Percentiles rank a stretch among this genome's conserved stretches.
These are phyloP conservation scores for Bombus waltoni DNA, from an alignment of 1,140 invertebrate species.

Conservation along the genomic window DNA sequence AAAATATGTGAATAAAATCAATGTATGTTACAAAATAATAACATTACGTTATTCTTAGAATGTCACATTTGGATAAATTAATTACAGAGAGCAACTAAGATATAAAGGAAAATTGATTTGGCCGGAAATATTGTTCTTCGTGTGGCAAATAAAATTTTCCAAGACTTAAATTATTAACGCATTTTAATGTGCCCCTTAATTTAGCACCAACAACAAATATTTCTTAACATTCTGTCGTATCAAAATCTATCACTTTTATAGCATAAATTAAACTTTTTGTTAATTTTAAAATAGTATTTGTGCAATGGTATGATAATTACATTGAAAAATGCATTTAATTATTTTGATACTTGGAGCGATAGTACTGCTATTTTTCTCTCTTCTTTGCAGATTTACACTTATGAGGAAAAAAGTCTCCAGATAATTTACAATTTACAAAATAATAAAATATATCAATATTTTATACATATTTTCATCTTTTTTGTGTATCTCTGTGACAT, in stretches of 20 bases:
- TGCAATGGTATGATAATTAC: conserved; percentile 13
- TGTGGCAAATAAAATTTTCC: background rate
- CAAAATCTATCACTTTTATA: conserved; percentile 27
- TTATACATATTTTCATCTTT: conserved; percentile 52
- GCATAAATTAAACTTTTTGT: conserved; percentile 21
- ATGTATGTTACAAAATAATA: conserved; percentile 11
- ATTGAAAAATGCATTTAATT: conserved; percentile 28
- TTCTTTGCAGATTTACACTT: conserved; percentile 4
- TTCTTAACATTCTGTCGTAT: background rate
- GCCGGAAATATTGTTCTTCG: background rate
- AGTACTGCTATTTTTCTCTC: background rate
- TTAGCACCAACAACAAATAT: conserved; percentile 3
- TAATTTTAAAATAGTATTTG: conserved; percentile 24
- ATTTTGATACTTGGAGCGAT: background rate
- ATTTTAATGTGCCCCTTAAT: conserved; percentile 6
- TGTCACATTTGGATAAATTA: conserved; percentile 17
- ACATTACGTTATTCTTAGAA: background rate
- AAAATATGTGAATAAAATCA: conserved; percentile 9
- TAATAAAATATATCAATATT: conserved; percentile 58
- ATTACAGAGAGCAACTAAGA: conserved; percentile 29
- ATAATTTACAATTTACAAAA: conserved; percentile 59
- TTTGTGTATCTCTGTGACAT: conserved; percentile 36
- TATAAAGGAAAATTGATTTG: conserved; percentile 4
- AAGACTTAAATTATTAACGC: background rate
- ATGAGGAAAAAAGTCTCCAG: conserved; percentile 8